Evolutionary conservation across 1,140 invertebrate species (phyloP).

Genomic region (Leptopilina clavipes): DNA sequence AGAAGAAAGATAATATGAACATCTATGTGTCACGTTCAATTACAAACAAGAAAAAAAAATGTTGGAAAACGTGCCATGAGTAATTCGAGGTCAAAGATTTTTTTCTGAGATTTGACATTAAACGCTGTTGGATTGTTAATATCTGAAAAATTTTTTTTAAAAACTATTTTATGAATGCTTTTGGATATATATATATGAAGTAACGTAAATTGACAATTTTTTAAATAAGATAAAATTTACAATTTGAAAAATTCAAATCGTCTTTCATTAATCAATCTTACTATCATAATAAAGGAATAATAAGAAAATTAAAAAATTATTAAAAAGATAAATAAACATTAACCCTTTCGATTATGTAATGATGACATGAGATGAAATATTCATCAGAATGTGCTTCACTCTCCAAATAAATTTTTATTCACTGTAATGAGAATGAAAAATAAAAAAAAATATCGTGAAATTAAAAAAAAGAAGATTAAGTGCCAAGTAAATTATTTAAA

Average conservation of each 20-base stretch:
- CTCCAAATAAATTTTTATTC: slow-evolving; percentile 5
- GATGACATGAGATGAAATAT: background rate
- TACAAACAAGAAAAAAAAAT: background rate
- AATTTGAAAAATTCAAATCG: background rate
- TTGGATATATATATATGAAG: background rate
- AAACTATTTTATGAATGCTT: background rate
- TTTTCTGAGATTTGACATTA: slow-evolving; percentile 20
- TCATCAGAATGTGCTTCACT: background rate
- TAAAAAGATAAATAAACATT: background rate
- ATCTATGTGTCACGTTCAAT: slow-evolving; percentile 27
- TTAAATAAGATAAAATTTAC: background rate
- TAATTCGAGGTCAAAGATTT: slow-evolving; percentile 18
- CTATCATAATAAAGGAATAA: background rate
- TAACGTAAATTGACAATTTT: background rate
- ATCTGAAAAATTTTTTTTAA: background rate
- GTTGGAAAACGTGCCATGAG: background rate
- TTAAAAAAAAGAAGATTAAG: background rate
- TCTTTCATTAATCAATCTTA: background rate
- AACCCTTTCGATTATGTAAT: slow-evolving; percentile 8
- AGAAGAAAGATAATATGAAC: background rate
- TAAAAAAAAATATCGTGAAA: background rate
- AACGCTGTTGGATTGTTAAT: background rate
- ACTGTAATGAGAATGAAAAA: slow-evolving; percentile 2
- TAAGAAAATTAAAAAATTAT: background rate
- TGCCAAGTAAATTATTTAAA: background rate